Percentiles rank a stretch among this genome's conserved stretches.
Evolutionary conservation across 2,797 vertebrate genomes (phyloP).

Genomic region (Catamblyrhynchus diadema): DNA sequence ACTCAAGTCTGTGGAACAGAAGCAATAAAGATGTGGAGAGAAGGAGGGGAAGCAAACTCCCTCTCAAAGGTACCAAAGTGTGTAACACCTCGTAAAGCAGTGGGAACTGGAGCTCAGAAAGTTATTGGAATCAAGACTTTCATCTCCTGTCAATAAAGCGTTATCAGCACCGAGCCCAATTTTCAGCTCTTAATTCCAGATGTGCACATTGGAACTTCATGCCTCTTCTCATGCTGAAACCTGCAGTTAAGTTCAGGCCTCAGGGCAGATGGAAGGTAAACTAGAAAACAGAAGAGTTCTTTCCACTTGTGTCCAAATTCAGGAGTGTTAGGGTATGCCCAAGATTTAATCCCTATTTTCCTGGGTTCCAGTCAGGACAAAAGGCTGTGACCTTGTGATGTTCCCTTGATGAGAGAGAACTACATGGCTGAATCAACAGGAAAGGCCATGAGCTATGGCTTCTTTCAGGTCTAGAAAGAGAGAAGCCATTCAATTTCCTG

Average conservation of each 20-base stretch:
- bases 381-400: not conserved
- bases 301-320: not conserved
- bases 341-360: not conserved
- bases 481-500: not conserved
- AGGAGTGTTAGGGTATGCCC: not conserved
- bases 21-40: slow-evolving; percentile 69
- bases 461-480: not conserved
- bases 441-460: not conserved
- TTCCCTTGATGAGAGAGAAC: not conserved
- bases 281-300: slow-evolving; percentile 7
- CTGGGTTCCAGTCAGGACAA: not conserved
- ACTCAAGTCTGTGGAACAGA: slow-evolving; percentile 69
- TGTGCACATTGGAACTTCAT: slow-evolving; percentile 46
- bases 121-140: slow-evolving; percentile 66
- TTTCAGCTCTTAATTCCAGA: slow-evolving; percentile 70
- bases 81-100: slow-evolving; percentile 74
- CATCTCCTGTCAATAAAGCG: slow-evolving; percentile 74
- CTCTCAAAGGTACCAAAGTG: slow-evolving; percentile 65
- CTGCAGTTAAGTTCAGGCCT: not conserved
- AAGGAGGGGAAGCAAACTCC: slow-evolving; percentile 59
- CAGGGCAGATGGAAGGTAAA: not conserved
- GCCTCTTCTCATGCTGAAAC: slow-evolving; percentile 3
- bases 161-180: slow-evolving; percentile 57
- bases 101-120: slow-evolving; percentile 46
- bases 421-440: not conserved